Evolutionary conservation across 1,140 invertebrate genomes (phyloP), one percentile per base, ranked within the genome.

Genomic region (Euborellia annulipes): DNA sequence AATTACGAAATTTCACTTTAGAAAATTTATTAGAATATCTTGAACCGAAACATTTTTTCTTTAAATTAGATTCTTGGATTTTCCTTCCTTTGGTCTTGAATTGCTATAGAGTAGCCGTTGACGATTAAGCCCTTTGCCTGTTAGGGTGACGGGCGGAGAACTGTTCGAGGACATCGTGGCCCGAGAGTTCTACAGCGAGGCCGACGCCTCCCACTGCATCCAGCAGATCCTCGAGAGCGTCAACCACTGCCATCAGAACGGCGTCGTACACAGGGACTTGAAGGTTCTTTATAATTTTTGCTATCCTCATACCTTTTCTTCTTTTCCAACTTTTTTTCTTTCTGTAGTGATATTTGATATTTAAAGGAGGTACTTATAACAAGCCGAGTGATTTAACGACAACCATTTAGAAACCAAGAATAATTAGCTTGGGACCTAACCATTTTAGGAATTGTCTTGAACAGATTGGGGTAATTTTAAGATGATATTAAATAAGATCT

Each of bases 161-260:
- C 75, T 99, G 55, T 99, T 99, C 70, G 96, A 99, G 78, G 96
- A 99, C 69, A 99, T 99, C 60, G 96, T 99, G 56, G 96, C 96
- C 44, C 79, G 96, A 58, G 96, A 99, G 75, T 99, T 98, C 72
- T 99, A 99, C 73, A 97, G 92, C 69, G 96, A 99, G 79, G 93
- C 94, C 48, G 96, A 99, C 71, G 96, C 96, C 52, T 97, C 92
- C 58, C 94, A 98, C 71, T 98, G 95, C 75, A 98, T 99, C 68
- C 95, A 98, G 78, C 95, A 99, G 78, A 99, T 98, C 66, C 77
- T 99, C 69, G 95, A 99, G 76, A 95, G 91, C 64, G 94, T 98
- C 49, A 92, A 96, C 68, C 94, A 99, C 73, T 99, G 95, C 73
- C 95, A 99, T 69, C 79, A 85, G 63, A 95, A 97, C 71, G 89